Evolutionary conservation across 2,113 vertebrate species (phyloP).

Genomic region (Lipophrys pholis): DNA sequence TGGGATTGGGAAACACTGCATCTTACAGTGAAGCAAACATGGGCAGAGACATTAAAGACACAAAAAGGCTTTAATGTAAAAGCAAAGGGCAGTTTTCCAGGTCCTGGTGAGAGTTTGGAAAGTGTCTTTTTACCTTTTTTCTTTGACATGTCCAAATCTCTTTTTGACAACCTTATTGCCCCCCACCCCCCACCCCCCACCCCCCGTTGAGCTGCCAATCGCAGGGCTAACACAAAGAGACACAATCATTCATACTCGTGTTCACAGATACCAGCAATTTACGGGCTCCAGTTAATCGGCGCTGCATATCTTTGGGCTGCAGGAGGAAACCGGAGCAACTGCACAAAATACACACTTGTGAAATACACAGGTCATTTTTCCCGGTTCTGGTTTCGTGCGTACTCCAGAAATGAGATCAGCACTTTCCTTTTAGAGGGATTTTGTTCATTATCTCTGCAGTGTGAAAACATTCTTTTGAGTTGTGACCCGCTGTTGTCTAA

Average conservation of each 20-base stretch:
- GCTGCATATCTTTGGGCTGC: not conserved
- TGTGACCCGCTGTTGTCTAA: not conserved
- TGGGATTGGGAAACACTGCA: too few species aligned
- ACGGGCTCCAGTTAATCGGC: not conserved
- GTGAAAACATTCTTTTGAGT: not conserved
- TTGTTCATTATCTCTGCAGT: not conserved
- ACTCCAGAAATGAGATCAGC: not conserved
- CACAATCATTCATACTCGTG: not conserved
- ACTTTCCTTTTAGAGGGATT: not conserved
- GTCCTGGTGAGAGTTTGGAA: too few species aligned
- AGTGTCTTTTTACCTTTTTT: too few species aligned
- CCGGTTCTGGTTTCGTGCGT: not conserved
- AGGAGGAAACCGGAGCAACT: not conserved
- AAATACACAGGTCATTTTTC: not conserved
- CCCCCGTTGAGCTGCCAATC: too few species aligned
- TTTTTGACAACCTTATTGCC: too few species aligned
- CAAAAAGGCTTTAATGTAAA: too few species aligned
- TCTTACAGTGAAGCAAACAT: too few species aligned
- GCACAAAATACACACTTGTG: not conserved
- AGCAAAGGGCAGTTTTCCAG: too few species aligned
- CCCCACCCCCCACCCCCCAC: too few species aligned
- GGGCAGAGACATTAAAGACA: too few species aligned
- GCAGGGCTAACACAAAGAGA: too few species aligned
- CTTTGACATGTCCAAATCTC: too few species aligned
- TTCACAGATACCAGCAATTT: not conserved